phyloP scores from a whole-genome alignment of 2,797 vertebrate genomes.

The Pseudochirops corinnae region DNA sequence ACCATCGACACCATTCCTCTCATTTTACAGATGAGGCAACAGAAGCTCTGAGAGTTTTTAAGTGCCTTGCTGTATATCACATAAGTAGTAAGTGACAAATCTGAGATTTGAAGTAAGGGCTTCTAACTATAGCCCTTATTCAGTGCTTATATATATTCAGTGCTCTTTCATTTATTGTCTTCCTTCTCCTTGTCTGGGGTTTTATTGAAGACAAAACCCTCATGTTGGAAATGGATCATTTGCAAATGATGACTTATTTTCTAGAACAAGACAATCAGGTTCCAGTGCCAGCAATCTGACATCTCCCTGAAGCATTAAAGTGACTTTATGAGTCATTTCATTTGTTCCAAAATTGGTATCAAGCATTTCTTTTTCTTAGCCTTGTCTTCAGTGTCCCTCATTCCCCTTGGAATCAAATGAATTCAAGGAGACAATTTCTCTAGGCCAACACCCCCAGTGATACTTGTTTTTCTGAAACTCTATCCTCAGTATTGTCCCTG shows the following conservation, averaged over 20 bases:
- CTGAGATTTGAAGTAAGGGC: neutral
- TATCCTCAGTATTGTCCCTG: neutral
- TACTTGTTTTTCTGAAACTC: neutral
- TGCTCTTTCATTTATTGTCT: neutral
- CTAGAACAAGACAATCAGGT: neutral
- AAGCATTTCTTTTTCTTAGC: neutral
- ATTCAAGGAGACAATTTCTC: neutral
- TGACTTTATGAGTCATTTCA: neutral
- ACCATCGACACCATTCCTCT: neutral
- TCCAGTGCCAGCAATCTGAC: neutral
- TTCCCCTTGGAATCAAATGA: neutral
- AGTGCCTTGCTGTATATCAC: neutral
- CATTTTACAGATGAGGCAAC: neutral
- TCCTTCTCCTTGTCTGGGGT: neutral
- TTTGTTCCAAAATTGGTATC: constrained; percentile 5
- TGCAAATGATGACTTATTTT: neutral
- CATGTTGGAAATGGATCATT: neutral
- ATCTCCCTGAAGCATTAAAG: neutral
- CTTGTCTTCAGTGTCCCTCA: neutral
- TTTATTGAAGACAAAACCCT: neutral
- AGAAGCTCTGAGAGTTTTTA: neutral
- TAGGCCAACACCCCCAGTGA: neutral
- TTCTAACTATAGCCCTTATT: neutral
- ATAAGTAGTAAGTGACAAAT: neutral
- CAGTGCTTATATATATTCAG: neutral